Percentiles rank a stretch among this genome's conserved stretches.
phyloP scores from a whole-genome alignment of 2,797 vertebrate species.

The Halcyon smyrnensis region DNA sequence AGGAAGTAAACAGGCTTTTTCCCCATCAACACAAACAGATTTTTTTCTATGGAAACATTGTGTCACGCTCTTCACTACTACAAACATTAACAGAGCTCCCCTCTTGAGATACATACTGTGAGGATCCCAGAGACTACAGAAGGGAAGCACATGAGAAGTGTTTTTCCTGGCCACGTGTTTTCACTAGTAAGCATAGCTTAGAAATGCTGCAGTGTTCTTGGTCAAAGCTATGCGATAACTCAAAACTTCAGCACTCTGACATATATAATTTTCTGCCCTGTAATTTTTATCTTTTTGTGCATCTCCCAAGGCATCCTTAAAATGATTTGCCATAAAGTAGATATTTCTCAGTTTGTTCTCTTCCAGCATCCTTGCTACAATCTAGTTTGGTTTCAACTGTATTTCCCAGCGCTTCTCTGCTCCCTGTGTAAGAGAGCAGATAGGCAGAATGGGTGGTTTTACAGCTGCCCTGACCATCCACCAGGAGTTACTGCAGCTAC shows the following conservation, averaged over 20 bases:
- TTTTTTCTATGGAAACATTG: background rate
- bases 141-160: background rate
- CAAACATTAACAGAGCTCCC: background rate
- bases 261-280: background rate
- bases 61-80: background rate
- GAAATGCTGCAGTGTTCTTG: background rate
- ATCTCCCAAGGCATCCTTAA: background rate
- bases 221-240: background rate
- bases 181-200: background rate
- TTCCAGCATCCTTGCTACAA: background rate
- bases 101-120: background rate
- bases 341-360: background rate
- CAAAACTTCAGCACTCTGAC: background rate
- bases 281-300: background rate
- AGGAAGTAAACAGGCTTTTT: background rate
- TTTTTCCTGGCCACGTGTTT: background rate
- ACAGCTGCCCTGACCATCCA: background rate
- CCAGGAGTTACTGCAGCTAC: background rate
- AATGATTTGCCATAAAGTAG: background rate
- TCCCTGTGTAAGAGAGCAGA: background rate
- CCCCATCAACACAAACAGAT: background rate
- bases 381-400: background rate
- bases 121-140: background rate
- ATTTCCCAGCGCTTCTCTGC: background rate
- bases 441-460: background rate